Evolutionary conservation across 2,888 invertebrate genomes (phyloP), one percentile per base, ranked within the genome.

Genomic region (Cecidostiba fungosa): DNA sequence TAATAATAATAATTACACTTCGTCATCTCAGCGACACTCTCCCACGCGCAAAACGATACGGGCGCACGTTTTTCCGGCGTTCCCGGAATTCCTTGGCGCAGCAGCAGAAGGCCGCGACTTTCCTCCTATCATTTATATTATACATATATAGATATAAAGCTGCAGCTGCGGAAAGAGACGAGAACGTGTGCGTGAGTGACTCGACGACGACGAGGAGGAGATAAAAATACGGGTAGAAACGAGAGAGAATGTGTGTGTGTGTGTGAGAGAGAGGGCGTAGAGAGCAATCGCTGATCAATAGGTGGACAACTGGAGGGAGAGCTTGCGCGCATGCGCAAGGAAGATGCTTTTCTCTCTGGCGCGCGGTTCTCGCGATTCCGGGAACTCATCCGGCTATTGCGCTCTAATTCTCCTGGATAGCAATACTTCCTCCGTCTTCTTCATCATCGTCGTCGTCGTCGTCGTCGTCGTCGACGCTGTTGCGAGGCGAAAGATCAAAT

Each of bases 281-380:
- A 39, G 81, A 72, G 81, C 73, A 62, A 81, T 81, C 81, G 73
- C 62, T 81, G 81, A 81, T 81, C 81, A 81, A 81, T 81, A 81
- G 81, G 54, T 59, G 26, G 16, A 39, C 14, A 23, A n/a, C n/a
- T n/a, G 62, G 12, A 29, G 36, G 62, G 62, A 19, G 12, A 43
- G 36, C 23, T 36, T 62, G 59, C 14, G n/a, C 14, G 78, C 79
- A 16, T 19, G 72, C 72, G 80, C 70, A 54, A 19, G 59, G 59
- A n/a, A 8, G n/a, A 6, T 32, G 14, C 10, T 23, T n/a, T 29
- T 62, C 16, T 19, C 23, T 23, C 39, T 8, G 19, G 0, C 77
- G 36, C n/a, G 19, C 54, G n/a, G n/a, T n/a, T n/a, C n/a, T n/a
- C n/a, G 39, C 14, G 23, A 59, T 62, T 16, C 23, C 32, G 62